These are phyloP conservation scores for Anolis sagrei DNA, from an alignment of 2,113 vertebrate genomes.

Conservation along the genomic window DNA sequence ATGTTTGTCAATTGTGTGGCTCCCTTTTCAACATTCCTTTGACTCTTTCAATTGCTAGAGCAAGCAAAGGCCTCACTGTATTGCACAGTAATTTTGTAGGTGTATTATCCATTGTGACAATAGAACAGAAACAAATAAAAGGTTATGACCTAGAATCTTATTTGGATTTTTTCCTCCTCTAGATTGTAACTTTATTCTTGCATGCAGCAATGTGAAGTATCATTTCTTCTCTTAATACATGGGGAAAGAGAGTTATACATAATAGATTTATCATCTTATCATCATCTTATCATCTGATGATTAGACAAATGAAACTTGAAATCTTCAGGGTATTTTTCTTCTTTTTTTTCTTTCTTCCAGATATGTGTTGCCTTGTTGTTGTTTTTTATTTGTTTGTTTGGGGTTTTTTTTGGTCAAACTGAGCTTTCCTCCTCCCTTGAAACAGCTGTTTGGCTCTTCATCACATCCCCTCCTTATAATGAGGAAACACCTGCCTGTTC, in stretches of 20 bases:
- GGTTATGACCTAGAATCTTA: neutral
- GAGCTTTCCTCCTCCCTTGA: neutral
- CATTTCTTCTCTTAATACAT: neutral
- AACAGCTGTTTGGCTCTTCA: neutral
- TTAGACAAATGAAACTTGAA: conserved; percentile 15
- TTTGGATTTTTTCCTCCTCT: neutral
- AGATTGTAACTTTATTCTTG: neutral
- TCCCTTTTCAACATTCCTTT: neutral
- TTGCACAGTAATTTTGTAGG: neutral
- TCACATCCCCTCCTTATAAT: neutral
- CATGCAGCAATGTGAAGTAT: neutral
- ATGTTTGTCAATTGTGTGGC: neutral
- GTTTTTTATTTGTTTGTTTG: too few species aligned
- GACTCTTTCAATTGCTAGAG: neutral
- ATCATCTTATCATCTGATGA: neutral
- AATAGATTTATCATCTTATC: neutral
- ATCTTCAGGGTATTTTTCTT: neutral
- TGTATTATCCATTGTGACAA: neutral
- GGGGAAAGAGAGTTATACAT: neutral
- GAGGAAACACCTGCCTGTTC: neutral
- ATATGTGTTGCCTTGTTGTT: neutral
- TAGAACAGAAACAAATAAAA: neutral
- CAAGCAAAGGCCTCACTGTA: neutral
- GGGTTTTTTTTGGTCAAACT: neutral
- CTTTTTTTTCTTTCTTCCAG: neutral